These are phyloP conservation scores for Prunella strophiata DNA, from an alignment of 2,797 vertebrate species.

Conservation along the genomic window DNA sequence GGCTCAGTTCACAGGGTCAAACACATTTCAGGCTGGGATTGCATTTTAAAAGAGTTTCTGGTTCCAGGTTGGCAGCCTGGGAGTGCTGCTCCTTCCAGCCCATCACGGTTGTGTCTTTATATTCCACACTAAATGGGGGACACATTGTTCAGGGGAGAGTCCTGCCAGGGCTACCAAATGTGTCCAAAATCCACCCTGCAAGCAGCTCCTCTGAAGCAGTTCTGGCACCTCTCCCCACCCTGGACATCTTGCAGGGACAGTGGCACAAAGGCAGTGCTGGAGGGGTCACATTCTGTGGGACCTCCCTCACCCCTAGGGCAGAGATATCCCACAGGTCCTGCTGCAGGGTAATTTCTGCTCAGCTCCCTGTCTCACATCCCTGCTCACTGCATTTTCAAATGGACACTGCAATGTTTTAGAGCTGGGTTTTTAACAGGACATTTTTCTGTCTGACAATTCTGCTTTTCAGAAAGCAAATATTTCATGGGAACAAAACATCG, in stretches of 20 bases:
- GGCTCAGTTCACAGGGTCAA: fast-evolving
- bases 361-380: neutral
- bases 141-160: neutral
- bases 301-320: neutral
- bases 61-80: neutral
- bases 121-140: neutral
- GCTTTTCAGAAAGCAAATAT: neutral
- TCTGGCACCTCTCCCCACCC: neutral
- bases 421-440: neutral
- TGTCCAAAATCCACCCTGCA: fast-evolving
- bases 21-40: neutral
- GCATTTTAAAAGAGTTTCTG: neutral
- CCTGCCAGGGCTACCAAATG: neutral
- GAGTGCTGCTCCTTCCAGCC: neutral
- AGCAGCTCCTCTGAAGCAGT: neutral
- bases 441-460: neutral
- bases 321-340: fast-evolving
- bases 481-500: neutral
- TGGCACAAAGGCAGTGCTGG: neutral
- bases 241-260: neutral
- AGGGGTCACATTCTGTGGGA: neutral
- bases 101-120: neutral
- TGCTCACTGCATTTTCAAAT: neutral
- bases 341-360: neutral
- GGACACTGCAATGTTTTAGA: neutral